Evolutionary conservation across 2,113 vertebrate genomes (phyloP), one percentile per base, ranked within the genome.

Genomic region (Rhea pennata): DNA sequence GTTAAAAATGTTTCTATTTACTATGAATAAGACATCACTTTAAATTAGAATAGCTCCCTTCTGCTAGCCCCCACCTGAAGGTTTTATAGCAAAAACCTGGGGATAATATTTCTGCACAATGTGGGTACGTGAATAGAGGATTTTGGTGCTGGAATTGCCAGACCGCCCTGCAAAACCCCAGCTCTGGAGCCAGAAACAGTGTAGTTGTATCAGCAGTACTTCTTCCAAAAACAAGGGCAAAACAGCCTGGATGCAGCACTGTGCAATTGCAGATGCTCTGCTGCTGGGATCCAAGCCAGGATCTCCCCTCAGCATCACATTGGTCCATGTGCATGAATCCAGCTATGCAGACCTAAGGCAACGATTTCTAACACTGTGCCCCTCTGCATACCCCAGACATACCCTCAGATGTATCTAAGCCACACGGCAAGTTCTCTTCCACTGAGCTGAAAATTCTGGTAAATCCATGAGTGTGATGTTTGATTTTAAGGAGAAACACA

Each of bases 101-200:
- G 15, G 15, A 51, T 31, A 75, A 42, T n/a, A 53, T 48, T 84
- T 77, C 31, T 69, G 22, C 17, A 78, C 14, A 36, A 8, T 4
- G 3, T 0, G 3, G 20, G 3, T 81, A 50, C 0, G 1, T 20
- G 24, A 27, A 78, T 7, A 75, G 62, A 82, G 21, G 22, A 62
- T 83, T 61, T 50, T 58, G 58, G 21, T 42, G 15, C 61, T 59
- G 42, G 15, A 9, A 72, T 71, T 22, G 40, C 17, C 54, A 83
- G 62, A 86, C 1, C 15, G 54, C 27, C 15, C 21, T 36, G 27
- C 56, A 74, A 78, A 67, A 67, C 27, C 69, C 12, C 39, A 74
- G 23, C 62, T 75, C 14, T 42, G 24, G 15, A 84, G 33, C 22
- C 42, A 74, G 65, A 19, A 87, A 54, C 12, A 64, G 46, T 23